Evolutionary conservation across 2,113 vertebrate genomes (phyloP).

Genomic region (Megaceryle maxima): DNA sequence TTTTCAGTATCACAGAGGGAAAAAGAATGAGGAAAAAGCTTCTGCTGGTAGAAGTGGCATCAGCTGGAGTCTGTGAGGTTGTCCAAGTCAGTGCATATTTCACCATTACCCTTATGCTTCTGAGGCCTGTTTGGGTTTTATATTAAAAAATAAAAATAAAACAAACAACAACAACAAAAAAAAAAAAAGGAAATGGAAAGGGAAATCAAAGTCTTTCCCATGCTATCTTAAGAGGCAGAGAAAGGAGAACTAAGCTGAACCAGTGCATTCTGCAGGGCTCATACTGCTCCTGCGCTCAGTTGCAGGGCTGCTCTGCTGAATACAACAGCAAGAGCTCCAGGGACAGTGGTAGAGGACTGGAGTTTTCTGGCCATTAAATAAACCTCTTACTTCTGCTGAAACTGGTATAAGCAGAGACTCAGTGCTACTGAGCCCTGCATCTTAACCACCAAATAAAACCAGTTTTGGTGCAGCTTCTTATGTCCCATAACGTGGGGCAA

Average conservation of each 20-base stretch:
- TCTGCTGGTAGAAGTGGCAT: neutral
- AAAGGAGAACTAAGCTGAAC: constrained; percentile 11
- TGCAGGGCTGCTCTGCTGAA: neutral
- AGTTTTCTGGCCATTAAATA: neutral
- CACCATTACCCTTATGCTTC: neutral
- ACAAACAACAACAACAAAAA: neutral
- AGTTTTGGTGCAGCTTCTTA: neutral
- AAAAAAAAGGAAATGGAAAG: neutral
- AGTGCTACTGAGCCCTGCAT: fast-evolving
- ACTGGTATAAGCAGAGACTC: fast-evolving
- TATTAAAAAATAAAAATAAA: neutral
- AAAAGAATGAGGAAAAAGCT: neutral
- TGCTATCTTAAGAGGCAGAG: neutral
- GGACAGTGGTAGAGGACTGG: neutral
- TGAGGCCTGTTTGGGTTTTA: neutral
- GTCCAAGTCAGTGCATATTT: neutral
- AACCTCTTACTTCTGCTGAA: neutral
- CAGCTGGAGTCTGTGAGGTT: neutral
- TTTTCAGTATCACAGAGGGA: neutral
- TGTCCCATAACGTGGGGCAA: neutral
- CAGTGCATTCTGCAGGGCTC: neutral
- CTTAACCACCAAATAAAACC: neutral
- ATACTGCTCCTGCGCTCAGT: fast-evolving
- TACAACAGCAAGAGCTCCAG: neutral
- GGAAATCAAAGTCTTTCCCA: constrained; percentile 34